phyloP scores from a whole-genome alignment of 1,140 invertebrate species.

The Nixonia krombeini region DNA sequence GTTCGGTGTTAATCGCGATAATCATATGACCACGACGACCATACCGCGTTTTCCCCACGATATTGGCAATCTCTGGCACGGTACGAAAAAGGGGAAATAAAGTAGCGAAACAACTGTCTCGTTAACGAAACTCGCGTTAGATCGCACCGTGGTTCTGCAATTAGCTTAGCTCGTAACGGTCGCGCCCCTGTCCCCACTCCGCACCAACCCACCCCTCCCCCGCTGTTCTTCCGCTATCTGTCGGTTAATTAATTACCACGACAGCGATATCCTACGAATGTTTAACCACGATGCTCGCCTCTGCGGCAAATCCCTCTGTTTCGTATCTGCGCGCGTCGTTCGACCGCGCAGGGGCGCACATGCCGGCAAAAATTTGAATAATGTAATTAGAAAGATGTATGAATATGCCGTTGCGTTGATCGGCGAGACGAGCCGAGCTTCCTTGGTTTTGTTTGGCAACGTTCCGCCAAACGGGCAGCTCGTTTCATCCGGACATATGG shows the following conservation, averaged over 20 bases:
- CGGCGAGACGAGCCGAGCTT: conserved; percentile 48
- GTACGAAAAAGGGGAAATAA: too few relatives aligned
- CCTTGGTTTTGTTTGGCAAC: conserved; percentile 36
- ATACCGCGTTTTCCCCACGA: too few relatives aligned
- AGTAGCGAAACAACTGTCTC: too few relatives aligned
- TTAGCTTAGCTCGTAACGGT: too few relatives aligned
- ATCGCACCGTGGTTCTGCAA: too few relatives aligned
- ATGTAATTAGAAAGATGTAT: conserved; percentile 60
- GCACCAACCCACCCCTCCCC: too few relatives aligned
- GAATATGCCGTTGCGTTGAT: conserved; percentile 40
- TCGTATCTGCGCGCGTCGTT: conserved; percentile 19
- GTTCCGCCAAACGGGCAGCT: conserved; percentile 51
- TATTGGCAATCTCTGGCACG: too few relatives aligned
- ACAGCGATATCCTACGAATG: conserved; percentile 62
- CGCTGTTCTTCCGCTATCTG: conserved; percentile 36
- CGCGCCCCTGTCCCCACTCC: too few relatives aligned
- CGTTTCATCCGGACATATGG: conserved; percentile 56
- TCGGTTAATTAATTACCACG: conserved; percentile 62
- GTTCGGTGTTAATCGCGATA: too few relatives aligned
- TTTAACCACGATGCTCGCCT: conserved; percentile 64
- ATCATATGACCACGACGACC: too few relatives aligned
- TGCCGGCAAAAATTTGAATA: conserved; percentile 66
- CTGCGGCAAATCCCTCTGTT: conserved; percentile 30
- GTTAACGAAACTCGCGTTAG: too few relatives aligned
- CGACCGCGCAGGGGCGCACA: conserved; percentile 51